Evolutionary conservation across 1,140 invertebrate genomes (phyloP).

Genomic region (Chironomus striatipennis): DNA sequence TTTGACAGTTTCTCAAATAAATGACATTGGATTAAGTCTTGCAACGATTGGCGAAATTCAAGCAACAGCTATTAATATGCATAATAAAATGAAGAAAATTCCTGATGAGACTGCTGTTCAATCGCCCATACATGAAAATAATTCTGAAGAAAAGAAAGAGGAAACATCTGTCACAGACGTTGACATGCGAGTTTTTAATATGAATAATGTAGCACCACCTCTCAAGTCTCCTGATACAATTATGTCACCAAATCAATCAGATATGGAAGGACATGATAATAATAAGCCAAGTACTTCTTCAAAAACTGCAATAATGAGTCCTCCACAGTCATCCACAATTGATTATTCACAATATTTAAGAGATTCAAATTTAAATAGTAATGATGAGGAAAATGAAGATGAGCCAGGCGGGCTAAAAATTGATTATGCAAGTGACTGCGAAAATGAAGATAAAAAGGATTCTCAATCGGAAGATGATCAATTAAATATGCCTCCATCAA

Average conservation of each 20-base stretch:
- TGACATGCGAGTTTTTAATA: conserved; percentile 44
- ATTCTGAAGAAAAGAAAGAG: background rate
- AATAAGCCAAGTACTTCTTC: background rate
- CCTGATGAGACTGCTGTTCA: background rate
- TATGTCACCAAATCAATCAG: conserved; percentile 17
- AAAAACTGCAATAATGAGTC: background rate
- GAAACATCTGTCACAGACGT: conserved; percentile 43
- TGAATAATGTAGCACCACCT: conserved; percentile 24
- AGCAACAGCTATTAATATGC: conserved; percentile 40
- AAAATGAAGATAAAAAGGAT: conserved; percentile 42
- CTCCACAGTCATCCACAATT: conserved; percentile 28
- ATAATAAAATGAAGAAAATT: background rate
- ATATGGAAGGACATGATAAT: background rate
- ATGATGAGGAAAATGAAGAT: conserved; percentile 33
- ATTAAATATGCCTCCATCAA: background rate
- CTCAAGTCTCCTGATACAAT: conserved; percentile 8
- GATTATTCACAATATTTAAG: conserved; percentile 41
- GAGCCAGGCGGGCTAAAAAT: conserved; percentile 26
- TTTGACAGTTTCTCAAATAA: conserved; percentile 48
- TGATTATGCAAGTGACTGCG: conserved; percentile 31
- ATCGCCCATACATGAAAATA: background rate
- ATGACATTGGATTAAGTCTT: conserved; percentile 43
- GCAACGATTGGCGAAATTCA: conserved; percentile 48
- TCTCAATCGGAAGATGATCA: conserved; percentile 29
- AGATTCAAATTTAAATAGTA: conserved; percentile 35